Percentiles rank a stretch among this genome's conserved stretches.
phyloP scores from a whole-genome alignment of 2,797 vertebrate species.

The Champsocephalus gunnari region DNA sequence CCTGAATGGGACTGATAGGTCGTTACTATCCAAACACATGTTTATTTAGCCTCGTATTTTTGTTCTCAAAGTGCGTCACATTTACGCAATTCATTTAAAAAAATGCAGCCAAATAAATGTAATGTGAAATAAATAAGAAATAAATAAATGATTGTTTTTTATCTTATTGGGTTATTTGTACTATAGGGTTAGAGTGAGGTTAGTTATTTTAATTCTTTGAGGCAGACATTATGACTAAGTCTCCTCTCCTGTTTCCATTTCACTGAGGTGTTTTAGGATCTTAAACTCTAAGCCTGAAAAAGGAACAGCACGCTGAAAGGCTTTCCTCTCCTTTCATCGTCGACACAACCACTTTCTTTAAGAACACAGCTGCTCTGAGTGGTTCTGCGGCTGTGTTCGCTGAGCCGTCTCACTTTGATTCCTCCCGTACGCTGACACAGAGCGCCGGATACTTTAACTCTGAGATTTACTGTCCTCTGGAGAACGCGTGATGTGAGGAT shows the following conservation, averaged over 20 bases:
- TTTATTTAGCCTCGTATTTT: no score
- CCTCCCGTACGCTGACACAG: constrained; percentile 11
- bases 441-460: background rate
- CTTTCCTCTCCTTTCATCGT: constrained; percentile 14
- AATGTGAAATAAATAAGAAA: no score
- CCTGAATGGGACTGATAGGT: no score
- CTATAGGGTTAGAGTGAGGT: no score
- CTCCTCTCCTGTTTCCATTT: constrained; percentile 1
- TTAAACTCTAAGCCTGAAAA: background rate
- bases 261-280: background rate
- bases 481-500: constrained; percentile 21
- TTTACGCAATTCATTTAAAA: no score
- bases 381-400: constrained; percentile 14
- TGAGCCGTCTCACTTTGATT: constrained; percentile 19
- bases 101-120: no score
- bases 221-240: background rate
- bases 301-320: background rate
- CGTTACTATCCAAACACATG: no score
- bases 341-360: background rate
- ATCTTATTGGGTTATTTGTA: no score
- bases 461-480: background rate
- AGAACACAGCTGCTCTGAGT: constrained; percentile 1
- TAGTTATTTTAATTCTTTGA: background rate
- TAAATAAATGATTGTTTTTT: no score
- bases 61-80: no score